Evolutionary conservation across 1,140 invertebrate genomes (phyloP), one percentile per base, ranked within the genome.

Genomic region (Harlomillsia oculata): DNA sequence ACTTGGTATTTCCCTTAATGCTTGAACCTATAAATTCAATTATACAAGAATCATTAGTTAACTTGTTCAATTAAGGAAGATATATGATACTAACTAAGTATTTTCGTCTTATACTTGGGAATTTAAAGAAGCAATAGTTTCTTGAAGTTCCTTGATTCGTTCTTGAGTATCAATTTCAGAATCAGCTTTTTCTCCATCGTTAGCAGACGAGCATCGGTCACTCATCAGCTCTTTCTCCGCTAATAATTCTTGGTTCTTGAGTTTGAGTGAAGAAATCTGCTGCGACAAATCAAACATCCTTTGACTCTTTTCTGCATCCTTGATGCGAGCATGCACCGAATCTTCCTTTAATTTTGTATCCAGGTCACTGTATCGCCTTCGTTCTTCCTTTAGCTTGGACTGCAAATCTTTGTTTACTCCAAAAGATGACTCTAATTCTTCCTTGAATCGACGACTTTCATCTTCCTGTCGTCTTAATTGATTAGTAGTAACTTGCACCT

Each of bases 291-390:
- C 53, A 53, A 63, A 63, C 56, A 63, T 63, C 53, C 61, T 51
- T 56, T 63, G 63, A 44, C 63, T 65, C 40, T 65, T 65, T 41
- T 65, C 63, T 5, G 63, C 63, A 48, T 65, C 57, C 23, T 60
- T 60, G 21, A 65, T 65, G 21, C 64, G 51, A 14, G 64, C 64
- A 60, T 62, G 60, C 6, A 65, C 64, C 28, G 64, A 65, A 28
- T 65, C 64, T 45, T 65, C 64, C 23, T 65, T 65, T 3, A 65
- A 50, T 32, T 88, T 85, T 55, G 85, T 84, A 69, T 94, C 89
- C 13, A 93, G 72, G 74, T 95, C 89, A 18, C 82, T 77, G 69
- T 89, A 90, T 71, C 87, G 88, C 67, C 92, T 80, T 55, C 88
- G 82, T 66, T 91, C 84, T 64, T 95, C 90, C 36, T 89, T 78